Conservation (phyloP, 2,888 invertebrate species). For the Exephanes ischioxanthus region DNA sequence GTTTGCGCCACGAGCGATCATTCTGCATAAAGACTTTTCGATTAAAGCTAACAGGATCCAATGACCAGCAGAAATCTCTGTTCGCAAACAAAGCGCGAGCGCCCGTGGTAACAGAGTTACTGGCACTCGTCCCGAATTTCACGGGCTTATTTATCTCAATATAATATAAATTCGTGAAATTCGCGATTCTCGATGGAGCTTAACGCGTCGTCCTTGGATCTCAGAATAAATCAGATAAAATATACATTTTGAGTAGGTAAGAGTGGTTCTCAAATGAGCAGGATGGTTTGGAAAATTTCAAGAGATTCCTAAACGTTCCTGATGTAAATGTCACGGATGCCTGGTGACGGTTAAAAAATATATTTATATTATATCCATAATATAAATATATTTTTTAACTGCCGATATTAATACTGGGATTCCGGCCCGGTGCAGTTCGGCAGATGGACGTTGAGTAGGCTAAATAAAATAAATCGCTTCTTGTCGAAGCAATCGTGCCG, state of each 20-base stretch:
- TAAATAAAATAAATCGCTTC: not conserved
- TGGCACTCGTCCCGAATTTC: slow-evolving; percentile 42
- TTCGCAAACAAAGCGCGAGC: not conserved
- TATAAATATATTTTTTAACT: not conserved
- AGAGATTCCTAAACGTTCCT: not conserved
- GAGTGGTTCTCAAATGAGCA: not conserved
- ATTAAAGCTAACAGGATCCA: not conserved
- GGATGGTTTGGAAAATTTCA: not conserved
- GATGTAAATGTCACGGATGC: not conserved
- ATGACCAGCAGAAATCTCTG: not conserved
- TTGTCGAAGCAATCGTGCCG: not conserved
- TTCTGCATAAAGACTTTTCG: not conserved
- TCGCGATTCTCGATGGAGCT: slow-evolving; percentile 12
- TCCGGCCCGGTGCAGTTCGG: not conserved
- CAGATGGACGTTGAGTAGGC: not conserved
- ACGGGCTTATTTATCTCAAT: not conserved
- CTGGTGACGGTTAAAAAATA: not conserved
- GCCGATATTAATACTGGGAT: not conserved
- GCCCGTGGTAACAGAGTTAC: not conserved
- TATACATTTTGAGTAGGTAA: slow-evolving; percentile 8
- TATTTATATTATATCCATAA: not conserved
- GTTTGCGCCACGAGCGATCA: not conserved
- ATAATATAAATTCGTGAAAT: slow-evolving; percentile 18
- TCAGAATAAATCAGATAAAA: slow-evolving; percentile 54
- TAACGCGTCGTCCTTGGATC: slow-evolving; percentile 30